A percentile compares a stretch with the other conserved stretches of the same genome.
Conservation (phyloP, 1,140 invertebrate genomes). For the Trialeurodes vaporariorum region DNA sequence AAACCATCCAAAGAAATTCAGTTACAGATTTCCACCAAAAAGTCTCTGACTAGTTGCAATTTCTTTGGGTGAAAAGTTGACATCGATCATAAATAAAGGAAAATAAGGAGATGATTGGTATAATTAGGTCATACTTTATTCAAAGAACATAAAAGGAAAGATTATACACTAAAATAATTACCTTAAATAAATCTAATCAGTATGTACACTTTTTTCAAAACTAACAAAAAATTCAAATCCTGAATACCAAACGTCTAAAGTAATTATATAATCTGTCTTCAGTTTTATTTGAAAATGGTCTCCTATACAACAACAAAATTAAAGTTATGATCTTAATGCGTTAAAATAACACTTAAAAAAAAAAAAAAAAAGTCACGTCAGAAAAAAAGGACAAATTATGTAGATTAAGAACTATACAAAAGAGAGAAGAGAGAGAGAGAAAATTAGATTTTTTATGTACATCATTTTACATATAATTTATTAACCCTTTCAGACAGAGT, state of each 20-base stretch:
- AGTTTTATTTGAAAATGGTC: neutral
- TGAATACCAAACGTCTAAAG: neutral
- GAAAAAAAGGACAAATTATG: neutral
- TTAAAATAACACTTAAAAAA: neutral
- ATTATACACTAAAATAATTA: neutral
- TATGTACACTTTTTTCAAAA: neutral
- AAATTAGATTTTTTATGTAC: neutral
- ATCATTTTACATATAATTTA: neutral
- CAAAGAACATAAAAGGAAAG: neutral
- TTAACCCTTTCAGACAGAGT: neutral
- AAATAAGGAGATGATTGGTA: no score
- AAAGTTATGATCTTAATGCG: neutral
- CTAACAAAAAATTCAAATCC: slow-evolving; percentile 1
- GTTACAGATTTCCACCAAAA: no score
- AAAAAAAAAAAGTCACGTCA: neutral
- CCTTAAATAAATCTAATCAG: neutral
- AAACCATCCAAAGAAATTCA: no score
- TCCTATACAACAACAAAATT: neutral
- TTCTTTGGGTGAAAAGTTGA: no score
- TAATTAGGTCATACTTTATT: neutral
- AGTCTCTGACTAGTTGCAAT: no score
- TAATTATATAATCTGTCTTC: slow-evolving; percentile 1
- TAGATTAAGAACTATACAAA: neutral
- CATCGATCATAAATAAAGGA: no score
- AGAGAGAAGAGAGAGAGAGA: neutral